Evolutionary conservation across 2,888 invertebrate species (phyloP), one percentile per base, ranked within the genome.

Genomic region (Apodemia duryi): DNA sequence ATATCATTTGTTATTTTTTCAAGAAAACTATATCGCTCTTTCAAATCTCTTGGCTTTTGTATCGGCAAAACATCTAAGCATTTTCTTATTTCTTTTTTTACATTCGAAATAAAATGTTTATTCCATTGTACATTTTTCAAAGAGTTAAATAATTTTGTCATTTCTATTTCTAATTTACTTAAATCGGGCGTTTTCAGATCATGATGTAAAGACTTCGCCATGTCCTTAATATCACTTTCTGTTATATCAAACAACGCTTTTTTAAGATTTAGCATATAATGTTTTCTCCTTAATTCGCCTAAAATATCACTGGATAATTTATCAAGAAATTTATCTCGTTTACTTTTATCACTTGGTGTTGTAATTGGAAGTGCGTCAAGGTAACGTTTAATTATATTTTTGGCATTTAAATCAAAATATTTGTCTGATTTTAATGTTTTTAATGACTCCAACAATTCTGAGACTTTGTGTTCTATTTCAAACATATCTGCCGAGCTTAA

Each of bases 301-400:
- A 46, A 7, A 13, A 67, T 43, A 7, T 63, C 61, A 41, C 64
- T 64, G 46, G 64, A 65, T 35, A 70, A 32, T 2, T 52, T 29
- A 52, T 60, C n/a, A 29, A 66, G 63, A 52, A 66, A 63, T 6
- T 13, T n/a, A 13, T 13, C n/a, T 11, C 65, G 60, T 43, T 64
- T 62, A 7, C 57, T 60, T 13, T 46, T 28, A 28, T 68, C 61
- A 60, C 49, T 43, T 2, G 69, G 68, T 35, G 28, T 65, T 61
- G 66, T 65, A 32, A 68, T 69, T 13, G 70, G 69, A 32, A 69
- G 43, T 21, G 38, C 38, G 13, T 66, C 51, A 6, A 70, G 65
- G 43, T 61, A 68, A 63, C 60, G 61, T 7, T 51, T 28, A 29
- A 69, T 63, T 67, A 66, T 67, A 10, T 28, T 60, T 60, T 63